Evolutionary conservation across 2,888 invertebrate genomes (phyloP).

Genomic region (Caenorhabditis sp.): DNA sequence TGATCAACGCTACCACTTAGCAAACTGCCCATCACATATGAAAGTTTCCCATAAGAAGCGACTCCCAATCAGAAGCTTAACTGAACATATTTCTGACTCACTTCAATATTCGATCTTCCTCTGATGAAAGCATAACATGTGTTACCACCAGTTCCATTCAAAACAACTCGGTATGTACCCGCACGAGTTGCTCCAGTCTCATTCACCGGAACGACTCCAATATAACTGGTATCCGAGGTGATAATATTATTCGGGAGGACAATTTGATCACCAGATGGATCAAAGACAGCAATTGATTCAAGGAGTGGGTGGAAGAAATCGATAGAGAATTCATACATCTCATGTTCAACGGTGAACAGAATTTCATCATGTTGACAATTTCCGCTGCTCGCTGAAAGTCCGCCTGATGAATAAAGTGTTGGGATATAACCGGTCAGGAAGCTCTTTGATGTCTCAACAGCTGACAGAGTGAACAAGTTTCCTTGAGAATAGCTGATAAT

Average conservation of each 20-base stretch:
- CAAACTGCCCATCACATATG: no score
- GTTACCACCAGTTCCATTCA: conserved; percentile 32
- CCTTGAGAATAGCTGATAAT: conserved; percentile 54
- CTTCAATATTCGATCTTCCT: conserved; percentile 49
- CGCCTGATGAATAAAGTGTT: conserved; percentile 49
- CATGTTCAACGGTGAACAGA: conserved; percentile 56
- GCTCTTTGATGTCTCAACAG: conserved; percentile 43
- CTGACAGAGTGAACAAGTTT: conserved; percentile 51
- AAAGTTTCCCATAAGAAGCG: no score
- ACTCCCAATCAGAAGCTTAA: no score
- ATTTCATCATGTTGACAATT: conserved; percentile 45
- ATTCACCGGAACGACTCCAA: conserved; percentile 52
- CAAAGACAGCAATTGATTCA: conserved; percentile 29
- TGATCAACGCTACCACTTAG: no score
- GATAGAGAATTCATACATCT: conserved; percentile 57
- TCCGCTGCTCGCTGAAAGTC: conserved; percentile 33
- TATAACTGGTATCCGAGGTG: conserved; percentile 50
- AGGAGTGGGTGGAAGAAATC: conserved; percentile 47
- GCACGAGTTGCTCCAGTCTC: conserved; percentile 47
- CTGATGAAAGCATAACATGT: conserved; percentile 53
- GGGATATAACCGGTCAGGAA: conserved; percentile 54
- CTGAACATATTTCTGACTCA: no score
- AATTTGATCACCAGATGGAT: conserved; percentile 41
- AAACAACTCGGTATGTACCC: conserved; percentile 44
- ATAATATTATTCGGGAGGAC: conserved; percentile 45